phyloP scores from a whole-genome alignment of 2,113 vertebrate genomes.

The Emberiza fucata region DNA sequence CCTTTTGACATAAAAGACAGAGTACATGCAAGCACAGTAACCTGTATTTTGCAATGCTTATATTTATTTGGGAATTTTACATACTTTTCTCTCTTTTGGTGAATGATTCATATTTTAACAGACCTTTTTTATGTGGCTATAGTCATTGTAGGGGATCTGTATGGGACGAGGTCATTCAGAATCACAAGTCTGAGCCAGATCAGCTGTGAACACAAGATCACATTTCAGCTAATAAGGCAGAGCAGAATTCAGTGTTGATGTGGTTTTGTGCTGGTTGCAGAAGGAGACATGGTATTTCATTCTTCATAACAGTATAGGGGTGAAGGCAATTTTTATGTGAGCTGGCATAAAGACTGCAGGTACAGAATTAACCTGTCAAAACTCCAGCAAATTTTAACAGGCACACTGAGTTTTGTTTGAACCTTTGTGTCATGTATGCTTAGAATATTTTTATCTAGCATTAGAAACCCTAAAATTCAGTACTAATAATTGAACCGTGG shows the following conservation, averaged over 20 bases:
- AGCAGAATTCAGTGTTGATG: background rate
- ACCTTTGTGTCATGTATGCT: background rate
- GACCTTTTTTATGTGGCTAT: background rate
- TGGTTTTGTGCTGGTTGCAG: background rate
- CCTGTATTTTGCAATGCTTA: background rate
- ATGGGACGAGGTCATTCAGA: background rate
- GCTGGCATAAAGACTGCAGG: background rate
- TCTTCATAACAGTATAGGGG: background rate
- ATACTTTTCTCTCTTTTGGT: background rate
- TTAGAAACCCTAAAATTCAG: background rate
- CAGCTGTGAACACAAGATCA: background rate
- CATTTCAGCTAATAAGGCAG: background rate
- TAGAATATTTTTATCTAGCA: background rate
- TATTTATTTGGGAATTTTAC: background rate
- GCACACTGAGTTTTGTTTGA: background rate
- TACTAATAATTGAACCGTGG: background rate
- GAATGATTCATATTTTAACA: background rate
- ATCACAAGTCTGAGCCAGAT: background rate
- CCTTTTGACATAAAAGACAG: background rate
- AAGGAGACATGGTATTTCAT: background rate
- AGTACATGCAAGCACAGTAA: background rate
- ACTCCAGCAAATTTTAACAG: background rate
- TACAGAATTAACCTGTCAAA: conserved; percentile 28
- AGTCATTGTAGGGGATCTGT: background rate
- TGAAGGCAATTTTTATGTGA: background rate